Evolutionary conservation across 1,140 invertebrate genomes (phyloP), one percentile per base, ranked within the genome.

Genomic region (Melanaphis sacchari): DNA sequence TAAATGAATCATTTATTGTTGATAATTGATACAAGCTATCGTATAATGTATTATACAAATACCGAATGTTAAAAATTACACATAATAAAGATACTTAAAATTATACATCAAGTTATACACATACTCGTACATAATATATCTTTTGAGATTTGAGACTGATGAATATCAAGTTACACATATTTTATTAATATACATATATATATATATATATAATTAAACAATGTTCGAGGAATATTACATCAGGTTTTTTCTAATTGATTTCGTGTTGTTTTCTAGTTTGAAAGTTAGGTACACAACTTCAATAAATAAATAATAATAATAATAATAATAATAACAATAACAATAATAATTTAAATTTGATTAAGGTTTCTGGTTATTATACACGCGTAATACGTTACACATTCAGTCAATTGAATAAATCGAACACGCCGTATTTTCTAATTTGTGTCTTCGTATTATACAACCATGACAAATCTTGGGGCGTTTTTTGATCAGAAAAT

Each of bases 401-500:
- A 81, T 92, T 40, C 91, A 49, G 66, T 92, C 59, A 84, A 92
- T 92, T 49, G 66, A 92, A 92, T 84, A 49, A 49, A 92, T 43
- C 43, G 43, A 82, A 36, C 76, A 40, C n/a, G 59, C 43, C n/a
- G 66, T 92, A 49, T 82, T 76, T 82, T 92, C 91, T 92, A 92
- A 92, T 92, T 84, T 92, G 66, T 31, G 91, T 92, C 91, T 81
- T 92, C 91, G 41, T 84, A 92, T 49, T 82, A 41, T 54, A 92
- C 76, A 92, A 92, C 91, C 91, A 38, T 92, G 76, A 92, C 91
- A 92, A 92, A 92, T 92, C 43, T 92, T 24, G 36, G 91, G 91
- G 91, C 76, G 91, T 92, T 92, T 92, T 92, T 92, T 43, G 91
- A 92, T 92, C 66, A 92, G 76, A 92, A 92, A 92, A 92, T 92